Evolutionary conservation across 2,113 vertebrate genomes (phyloP).

Genomic region (Chionis minor): DNA sequence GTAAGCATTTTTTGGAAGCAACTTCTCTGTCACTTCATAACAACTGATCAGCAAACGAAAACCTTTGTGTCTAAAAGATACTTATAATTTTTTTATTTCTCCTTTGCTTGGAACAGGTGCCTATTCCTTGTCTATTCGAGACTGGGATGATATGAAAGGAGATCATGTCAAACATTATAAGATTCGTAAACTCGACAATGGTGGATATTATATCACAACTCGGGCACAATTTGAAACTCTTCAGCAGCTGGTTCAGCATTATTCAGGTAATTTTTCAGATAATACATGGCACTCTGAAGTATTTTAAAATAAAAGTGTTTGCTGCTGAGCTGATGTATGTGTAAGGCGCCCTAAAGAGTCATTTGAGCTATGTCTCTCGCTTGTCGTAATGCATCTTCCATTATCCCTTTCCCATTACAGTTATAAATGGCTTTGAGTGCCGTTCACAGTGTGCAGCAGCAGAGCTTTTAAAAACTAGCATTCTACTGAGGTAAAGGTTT

Average conservation of each 20-base stretch:
- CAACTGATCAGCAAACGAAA: not conserved
- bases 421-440: constrained; percentile 30
- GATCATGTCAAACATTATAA: constrained; percentile 99
- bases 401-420: constrained; percentile 26
- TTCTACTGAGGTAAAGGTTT: constrained; percentile 3
- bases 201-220: constrained; percentile 97
- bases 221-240: constrained; percentile 95
- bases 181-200: constrained; percentile 97
- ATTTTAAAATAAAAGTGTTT: constrained; percentile 39
- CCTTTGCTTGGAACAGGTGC: constrained; percentile 79
- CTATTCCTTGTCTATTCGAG: constrained; percentile 96
- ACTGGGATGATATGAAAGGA: constrained; percentile 96
- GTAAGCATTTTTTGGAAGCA: not conserved
- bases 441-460: not conserved
- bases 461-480: not conserved
- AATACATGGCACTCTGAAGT: not conserved
- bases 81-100: not conserved
- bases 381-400: constrained; percentile 1
- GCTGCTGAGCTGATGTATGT: not conserved
- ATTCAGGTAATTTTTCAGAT: constrained; percentile 85
- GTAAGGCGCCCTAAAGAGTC: not conserved
- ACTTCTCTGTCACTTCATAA: not conserved
- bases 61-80: not conserved
- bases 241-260: constrained; percentile 95
- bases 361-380: not conserved